Evolutionary conservation across 2,113 vertebrate species (phyloP), one percentile per base, ranked within the genome.

Genomic region (Cynopterus brachyotis): DNA sequence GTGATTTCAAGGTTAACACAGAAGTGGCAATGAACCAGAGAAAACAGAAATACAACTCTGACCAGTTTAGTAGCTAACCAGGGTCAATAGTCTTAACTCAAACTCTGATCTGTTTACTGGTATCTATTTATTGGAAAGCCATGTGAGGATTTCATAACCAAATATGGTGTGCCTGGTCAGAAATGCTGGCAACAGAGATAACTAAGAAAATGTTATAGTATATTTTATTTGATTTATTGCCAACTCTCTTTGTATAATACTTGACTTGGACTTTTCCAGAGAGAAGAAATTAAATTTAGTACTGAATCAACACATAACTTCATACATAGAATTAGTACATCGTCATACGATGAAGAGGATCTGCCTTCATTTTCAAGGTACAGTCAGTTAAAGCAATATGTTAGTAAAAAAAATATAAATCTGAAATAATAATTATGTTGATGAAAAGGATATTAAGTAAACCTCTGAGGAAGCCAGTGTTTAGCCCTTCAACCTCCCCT

Each of bases 361-460:
- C 57, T 92, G n/a, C 32, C 55, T 82, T 96, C 88, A 45, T 67
- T 86, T 79, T 67, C 81, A 17, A 93, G 81, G 94, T 96, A 94
- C 24, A 47, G 16, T 91, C 53, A 53, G 35, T 92, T 89, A 89
- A 95, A 91, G 57, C 22, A 73, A 69, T 66, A 85, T 3, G 1
- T 59, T 86, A 37, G 30, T 55, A 91, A 89, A 91, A 57, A 87
- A 96, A 94, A 91, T 26, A 76, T 17, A 90, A 89, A 55, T 73
- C 17, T 59, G 37, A 55, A 87, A 85, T 88, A 32, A 88, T 88
- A 73, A 80, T 42, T 85, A 69, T 64, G 3, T 45, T 66, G 42
- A 37, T 69, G 66, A 16, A 28, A 93, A 94, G 6, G 79, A 87
- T 88, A 6, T 80, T 40, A 20, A 16, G 45, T 69, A 60, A 80